A percentile compares a stretch with the other conserved stretches of the same genome.
phyloP scores from a whole-genome alignment of 2,113 vertebrate genomes.

The Arenaria interpres region DNA sequence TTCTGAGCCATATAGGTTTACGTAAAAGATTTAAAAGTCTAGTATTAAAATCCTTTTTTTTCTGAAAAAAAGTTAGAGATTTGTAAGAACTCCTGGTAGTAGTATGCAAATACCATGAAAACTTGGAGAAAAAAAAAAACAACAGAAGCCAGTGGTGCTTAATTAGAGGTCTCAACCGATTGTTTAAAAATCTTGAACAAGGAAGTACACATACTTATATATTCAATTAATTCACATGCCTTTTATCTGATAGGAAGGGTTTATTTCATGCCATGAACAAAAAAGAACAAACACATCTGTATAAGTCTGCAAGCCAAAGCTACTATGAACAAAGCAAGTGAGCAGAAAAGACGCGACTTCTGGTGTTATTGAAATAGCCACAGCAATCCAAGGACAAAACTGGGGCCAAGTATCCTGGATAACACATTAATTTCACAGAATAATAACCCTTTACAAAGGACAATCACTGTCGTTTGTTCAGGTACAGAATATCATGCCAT shows the following conservation, averaged over 20 bases:
- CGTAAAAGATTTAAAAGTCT: neutral
- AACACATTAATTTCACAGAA: neutral
- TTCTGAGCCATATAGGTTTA: neutral
- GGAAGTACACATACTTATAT: neutral
- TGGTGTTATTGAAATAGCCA: neutral
- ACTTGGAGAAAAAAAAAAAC: neutral
- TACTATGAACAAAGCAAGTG: neutral
- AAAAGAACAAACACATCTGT: slow-evolving; percentile 31
- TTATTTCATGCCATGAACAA: neutral
- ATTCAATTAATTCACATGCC: neutral
- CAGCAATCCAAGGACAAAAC: neutral
- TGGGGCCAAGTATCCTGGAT: neutral
- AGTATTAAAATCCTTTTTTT: neutral
- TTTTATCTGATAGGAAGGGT: neutral
- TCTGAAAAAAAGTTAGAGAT: neutral
- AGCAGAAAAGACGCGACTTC: neutral
- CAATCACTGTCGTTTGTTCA: neutral
- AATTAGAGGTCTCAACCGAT: neutral
- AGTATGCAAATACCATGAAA: neutral
- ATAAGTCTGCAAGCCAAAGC: neutral
- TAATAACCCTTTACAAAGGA: neutral
- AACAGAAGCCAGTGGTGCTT: neutral
- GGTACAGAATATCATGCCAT: neutral
- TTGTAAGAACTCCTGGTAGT: neutral
- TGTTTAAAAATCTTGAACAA: neutral